A percentile compares a stretch with the other conserved stretches of the same genome.
Conservation (phyloP, 2,113 vertebrate species). For the Austrofundulus limnaeus region DNA sequence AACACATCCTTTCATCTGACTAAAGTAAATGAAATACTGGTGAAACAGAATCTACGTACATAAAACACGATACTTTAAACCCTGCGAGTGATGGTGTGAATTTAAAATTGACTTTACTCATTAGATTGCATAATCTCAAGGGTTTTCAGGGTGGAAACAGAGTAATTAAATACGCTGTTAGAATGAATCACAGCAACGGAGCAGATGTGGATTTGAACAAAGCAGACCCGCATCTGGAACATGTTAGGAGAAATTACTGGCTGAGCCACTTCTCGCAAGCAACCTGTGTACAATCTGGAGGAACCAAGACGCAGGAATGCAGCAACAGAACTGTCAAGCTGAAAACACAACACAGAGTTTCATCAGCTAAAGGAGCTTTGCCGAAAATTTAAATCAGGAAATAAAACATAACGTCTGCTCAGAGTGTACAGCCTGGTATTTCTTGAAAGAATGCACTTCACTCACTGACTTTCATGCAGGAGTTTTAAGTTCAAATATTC, state of each 20-base stretch:
- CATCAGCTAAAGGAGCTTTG: slow-evolving; percentile 6
- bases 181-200: slow-evolving; percentile 18
- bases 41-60: slow-evolving; percentile 13
- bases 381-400: background rate
- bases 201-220: slow-evolving; percentile 37
- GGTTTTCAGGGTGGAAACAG: slow-evolving; percentile 24
- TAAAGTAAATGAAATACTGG: background rate
- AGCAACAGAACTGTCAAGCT: background rate
- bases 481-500: too few relatives aligned
- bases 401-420: background rate
- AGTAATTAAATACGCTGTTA: slow-evolving; percentile 15
- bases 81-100: slow-evolving; percentile 8
- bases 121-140: slow-evolving; percentile 8
- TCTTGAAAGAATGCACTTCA: too few relatives aligned
- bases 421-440: background rate
- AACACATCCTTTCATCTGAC: slow-evolving; percentile 9
- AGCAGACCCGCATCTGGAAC: slow-evolving; percentile 39
- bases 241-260: slow-evolving; percentile 34
- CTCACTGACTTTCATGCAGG: too few relatives aligned
- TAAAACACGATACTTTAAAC: slow-evolving; percentile 14
- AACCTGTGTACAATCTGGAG: slow-evolving; percentile 41
- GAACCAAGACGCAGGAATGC: slow-evolving; percentile 20
- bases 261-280: slow-evolving; percentile 18
- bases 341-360: slow-evolving; percentile 15
- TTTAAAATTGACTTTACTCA: slow-evolving; percentile 21